These are phyloP conservation scores for Leptopilina myrica DNA, from an alignment of 2,888 invertebrate species.

Conservation along the genomic window DNA sequence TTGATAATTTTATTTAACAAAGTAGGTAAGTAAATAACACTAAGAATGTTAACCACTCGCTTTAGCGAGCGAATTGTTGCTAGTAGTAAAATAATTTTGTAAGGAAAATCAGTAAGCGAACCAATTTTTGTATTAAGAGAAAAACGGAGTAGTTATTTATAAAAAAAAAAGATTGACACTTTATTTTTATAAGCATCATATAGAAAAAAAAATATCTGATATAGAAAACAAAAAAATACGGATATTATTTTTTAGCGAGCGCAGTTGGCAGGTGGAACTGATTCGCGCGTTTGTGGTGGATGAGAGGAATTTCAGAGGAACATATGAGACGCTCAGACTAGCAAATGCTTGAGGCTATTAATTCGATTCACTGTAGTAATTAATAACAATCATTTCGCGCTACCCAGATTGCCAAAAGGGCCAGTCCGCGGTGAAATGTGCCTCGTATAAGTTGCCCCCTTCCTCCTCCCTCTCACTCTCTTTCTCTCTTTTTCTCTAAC, in stretches of 20 bases:
- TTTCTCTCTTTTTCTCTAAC: too few species aligned
- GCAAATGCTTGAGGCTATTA: constrained; percentile 31
- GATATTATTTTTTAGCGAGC: background rate
- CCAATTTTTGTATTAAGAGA: too few species aligned
- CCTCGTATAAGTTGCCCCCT: constrained; percentile 38
- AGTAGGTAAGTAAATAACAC: too few species aligned
- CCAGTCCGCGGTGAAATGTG: constrained; percentile 25
- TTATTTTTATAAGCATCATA: too few species aligned
- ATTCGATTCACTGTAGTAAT: constrained; percentile 48
- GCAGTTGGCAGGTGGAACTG: constrained; percentile 10
- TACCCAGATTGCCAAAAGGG: constrained; percentile 51
- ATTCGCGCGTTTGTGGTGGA: background rate
- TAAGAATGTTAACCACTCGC: too few species aligned
- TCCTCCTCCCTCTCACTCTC: too few species aligned
- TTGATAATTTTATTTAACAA: too few species aligned
- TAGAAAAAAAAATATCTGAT: background rate
- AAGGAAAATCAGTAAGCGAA: too few species aligned
- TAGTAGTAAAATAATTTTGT: too few species aligned
- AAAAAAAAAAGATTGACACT: too few species aligned
- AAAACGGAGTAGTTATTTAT: too few species aligned
- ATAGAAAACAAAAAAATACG: background rate
- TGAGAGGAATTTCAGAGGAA: constrained; percentile 25
- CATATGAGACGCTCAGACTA: constrained; percentile 26
- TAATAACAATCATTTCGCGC: constrained; percentile 60
- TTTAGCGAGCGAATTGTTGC: too few species aligned